Evolutionary conservation across 2,888 invertebrate species (phyloP), one percentile per base, ranked within the genome.

Genomic region (Amitus sp.): DNA sequence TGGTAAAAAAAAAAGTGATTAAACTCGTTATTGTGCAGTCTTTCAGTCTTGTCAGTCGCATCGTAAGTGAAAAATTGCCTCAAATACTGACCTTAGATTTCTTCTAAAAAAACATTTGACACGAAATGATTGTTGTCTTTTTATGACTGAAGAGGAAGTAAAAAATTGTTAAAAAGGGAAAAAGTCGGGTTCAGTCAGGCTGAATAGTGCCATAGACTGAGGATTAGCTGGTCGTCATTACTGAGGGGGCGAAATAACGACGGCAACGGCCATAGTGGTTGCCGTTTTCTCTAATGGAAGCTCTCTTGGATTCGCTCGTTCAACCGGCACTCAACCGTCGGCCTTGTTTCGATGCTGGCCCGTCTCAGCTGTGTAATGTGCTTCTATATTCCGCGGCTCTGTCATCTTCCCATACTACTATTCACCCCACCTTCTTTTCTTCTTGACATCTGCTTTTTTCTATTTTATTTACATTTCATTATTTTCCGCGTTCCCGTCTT

Each of bases 261-360:
- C 47, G 48, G 48, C 56, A 43, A 66, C 65, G 51, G 68, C 67
- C 63, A 67, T 67, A 64, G 67, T 43, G 65, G 66, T 66, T 65
- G 61, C 60, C 52, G 66, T 73, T 61, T 51, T 59, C 59, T 55
- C 69, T 75, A 75, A 75, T 75, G 72, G 72, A 70, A 69, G 66
- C 67, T 61, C 66, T 68, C 67, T 68, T 65, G 68, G 69, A 67
- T 63, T 42, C 65, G 62, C 67, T 69, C 68, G 67, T 53, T 61
- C 50, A 63, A 50, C 58, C 63, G 48, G 66, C 68, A 69, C 68
- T 67, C 68, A 67, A 66, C 70, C 68, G 65, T 62, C 67, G 59
- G 67, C 57, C 68, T 63, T 64, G 63, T 65, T 61, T 69, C 60
- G 49, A 65, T 30, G 23, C 30, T 51, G 40, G 59, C 68, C 64